Base-by-base conservation (phyloP, 2,888 invertebrate genomes). In the Clivina fossor region DNA sequence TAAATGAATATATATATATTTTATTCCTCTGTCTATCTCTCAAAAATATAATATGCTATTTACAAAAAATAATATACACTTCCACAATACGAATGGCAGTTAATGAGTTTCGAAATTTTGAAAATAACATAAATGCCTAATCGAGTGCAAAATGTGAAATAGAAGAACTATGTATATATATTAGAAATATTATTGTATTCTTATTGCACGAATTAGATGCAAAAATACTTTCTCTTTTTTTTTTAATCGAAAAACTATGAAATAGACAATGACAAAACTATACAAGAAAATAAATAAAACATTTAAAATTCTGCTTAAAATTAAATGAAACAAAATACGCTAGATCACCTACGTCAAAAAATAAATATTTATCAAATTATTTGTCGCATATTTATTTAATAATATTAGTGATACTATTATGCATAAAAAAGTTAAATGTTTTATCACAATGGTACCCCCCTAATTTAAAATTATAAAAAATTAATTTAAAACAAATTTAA, bases 81-180 rank as follows among this genome's bases (percentile, higher is more conserved):
- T 57, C 48, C 38, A n/a, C 41, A 40, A 55, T 30, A 47, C 41
- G 47, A 60, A 61, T 61, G 61, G 61, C 61, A 61, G 61, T 61
- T n/a, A 61, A 50, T 35, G 37, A 28, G n/a, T 43, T 30, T 44
- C 28, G 32, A 30, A 30, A 19, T 44, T n/a, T 44, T 44, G 28
- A 8, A 44, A 43, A 43, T 43, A 1, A 43, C 8, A 43, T 28
- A 43, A 43, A 43, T 24, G 24, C 28, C 24, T 28, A 26, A 44
- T 32, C 44, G 32, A 44, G 19, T 44, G 44, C 44, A 19, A 15
- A 38, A 38, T 18, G 18, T 2, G 5, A 13, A 38, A 7, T 38
- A 38, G 15, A n/a, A 38, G 15, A 16, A 16, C 18, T 18, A 2
- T 38, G 18, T 38, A 18, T 18, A 18, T 15, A 16, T 38, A 11